Base-by-base conservation (phyloP, 2,797 vertebrate species). In the Sebastes jordani region DNA sequence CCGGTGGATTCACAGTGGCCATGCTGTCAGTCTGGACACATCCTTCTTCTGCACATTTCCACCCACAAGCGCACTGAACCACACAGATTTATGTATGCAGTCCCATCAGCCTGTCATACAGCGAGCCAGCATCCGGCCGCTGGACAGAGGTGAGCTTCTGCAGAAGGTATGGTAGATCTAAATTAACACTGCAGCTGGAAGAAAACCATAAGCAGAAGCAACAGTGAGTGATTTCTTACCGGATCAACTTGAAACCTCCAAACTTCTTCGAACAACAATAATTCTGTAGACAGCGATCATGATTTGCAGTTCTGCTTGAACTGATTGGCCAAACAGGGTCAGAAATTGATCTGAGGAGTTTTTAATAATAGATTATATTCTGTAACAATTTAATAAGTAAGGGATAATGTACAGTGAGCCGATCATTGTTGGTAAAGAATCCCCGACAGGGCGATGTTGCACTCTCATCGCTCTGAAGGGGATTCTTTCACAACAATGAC, bases 11-110 rank as follows among this genome's bases (percentile, higher is more conserved):
- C 46, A 49, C 36, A 36, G 46, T 14, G 29, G 46, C 68, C 46
- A 3, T 27, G 36, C 65, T 81, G 71, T 66, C 77, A 71, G 65
- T 46, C 25, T 58, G 60, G 42, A 61, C 80, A 66, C 20, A 5
- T 29, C 27, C 58, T 7, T 70, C 54, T 11, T n/a, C 46, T 64
- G 30, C 52, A 67, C 38, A 74, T 73, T 22, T 71, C 80, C 64
- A 68, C 62, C 63, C 67, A 83, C 76, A 74, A 27, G 4, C 67
- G n/a, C 65, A 59, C 46, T 62, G 52, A 69, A 34, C 36, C 46
- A 46, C 29, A 23, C 27, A 70, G 30, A 82, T 77, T 82, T 72
- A 66, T 77, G 64, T 54, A 71, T 70, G 30, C 64, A 55, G 74
- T 42, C 22, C 22, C 66, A 34, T 61, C 67, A 62, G 64, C 29